A percentile compares a stretch with the other conserved stretches of the same genome.
Conservation (phyloP, 2,113 vertebrate genomes). For the Taxidea taxus region DNA sequence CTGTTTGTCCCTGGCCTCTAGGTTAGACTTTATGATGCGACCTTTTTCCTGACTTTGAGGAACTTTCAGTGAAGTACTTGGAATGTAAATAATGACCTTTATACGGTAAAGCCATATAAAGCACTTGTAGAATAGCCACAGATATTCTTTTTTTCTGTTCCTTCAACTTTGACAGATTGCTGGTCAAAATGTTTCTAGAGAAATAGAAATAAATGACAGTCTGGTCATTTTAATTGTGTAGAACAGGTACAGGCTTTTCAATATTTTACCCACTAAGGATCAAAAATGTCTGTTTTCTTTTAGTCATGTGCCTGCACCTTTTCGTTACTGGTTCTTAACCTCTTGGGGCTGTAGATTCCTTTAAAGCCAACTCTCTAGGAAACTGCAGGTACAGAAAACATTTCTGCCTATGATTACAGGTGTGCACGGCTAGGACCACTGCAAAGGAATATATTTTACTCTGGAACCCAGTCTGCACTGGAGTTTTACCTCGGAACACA, state of each 20-base stretch:
- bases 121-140: not conserved
- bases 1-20: not conserved
- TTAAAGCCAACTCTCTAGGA: not conserved
- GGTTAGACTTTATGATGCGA: not conserved
- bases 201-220: not conserved
- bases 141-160: not conserved
- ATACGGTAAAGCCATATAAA: not conserved
- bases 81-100: not conserved
- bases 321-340: not conserved
- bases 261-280: not conserved
- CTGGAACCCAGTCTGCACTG: not conserved
- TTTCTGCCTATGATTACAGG: not conserved
- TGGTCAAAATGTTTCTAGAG: not conserved
- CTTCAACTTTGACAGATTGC: not conserved
- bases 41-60: not conserved
- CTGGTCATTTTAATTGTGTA: not conserved
- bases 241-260: not conserved
- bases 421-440: not conserved
- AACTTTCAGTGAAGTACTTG: not conserved
- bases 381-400: not conserved
- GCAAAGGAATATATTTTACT: slow-evolving; percentile 9
- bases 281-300: not conserved
- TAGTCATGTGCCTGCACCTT: not conserved
- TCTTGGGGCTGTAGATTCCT: not conserved
- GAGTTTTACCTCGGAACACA: not conserved